Conservation (phyloP, 2,888 invertebrate species). For the Isotomurus palustris region DNA sequence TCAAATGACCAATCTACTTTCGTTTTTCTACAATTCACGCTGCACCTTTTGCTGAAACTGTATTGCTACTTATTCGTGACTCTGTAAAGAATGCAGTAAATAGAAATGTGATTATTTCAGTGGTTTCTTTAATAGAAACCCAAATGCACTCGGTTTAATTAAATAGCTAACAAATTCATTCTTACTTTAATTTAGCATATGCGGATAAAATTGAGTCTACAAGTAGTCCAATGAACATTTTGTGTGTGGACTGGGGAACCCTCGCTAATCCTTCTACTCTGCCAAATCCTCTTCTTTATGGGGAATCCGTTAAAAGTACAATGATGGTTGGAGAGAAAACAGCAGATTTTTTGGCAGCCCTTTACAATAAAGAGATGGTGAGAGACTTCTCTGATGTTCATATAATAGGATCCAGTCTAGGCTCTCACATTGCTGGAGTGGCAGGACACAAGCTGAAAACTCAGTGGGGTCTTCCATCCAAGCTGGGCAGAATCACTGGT, state of each 20-base stretch:
- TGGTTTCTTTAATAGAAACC: no score
- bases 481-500: conserved; percentile 37
- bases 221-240: conserved; percentile 28
- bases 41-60: no score
- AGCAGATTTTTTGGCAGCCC: conserved; percentile 27
- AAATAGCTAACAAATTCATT: neutral
- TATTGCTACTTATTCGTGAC: no score
- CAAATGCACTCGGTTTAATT: no score
- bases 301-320: conserved; percentile 30
- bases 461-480: conserved; percentile 26
- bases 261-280: conserved; percentile 32
- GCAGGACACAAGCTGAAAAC: conserved; percentile 25
- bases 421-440: conserved; percentile 30
- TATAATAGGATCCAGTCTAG: conserved; percentile 28
- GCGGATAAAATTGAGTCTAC: conserved; percentile 21
- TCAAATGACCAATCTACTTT: no score
- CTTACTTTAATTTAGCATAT: conserved; percentile 14
- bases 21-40: no score
- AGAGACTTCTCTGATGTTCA: conserved; percentile 31
- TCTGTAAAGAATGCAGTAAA: no score
- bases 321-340: conserved; percentile 32
- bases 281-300: conserved; percentile 30
- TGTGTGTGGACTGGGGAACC: conserved; percentile 35
- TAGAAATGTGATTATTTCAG: no score
- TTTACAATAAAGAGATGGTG: conserved; percentile 28